Base-by-base conservation (phyloP, 2,888 invertebrate species). In the Allolobophora icterica region DNA sequence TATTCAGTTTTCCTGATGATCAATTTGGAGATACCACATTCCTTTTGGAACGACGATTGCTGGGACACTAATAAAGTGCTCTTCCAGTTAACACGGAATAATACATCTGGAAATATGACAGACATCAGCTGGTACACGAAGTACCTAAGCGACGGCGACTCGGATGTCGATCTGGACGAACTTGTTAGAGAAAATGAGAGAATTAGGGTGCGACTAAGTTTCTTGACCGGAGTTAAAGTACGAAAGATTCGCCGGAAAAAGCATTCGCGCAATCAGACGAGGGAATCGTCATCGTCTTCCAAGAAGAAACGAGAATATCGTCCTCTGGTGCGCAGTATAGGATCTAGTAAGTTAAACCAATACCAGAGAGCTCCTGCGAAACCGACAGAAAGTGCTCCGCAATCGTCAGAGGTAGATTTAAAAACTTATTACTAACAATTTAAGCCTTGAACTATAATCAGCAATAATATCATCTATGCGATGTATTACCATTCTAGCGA, bases 301-400 rank as follows among this genome's bases (percentile, higher is more conserved):
- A 71, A 71, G 71, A 71, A 71, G 71, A 71, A 71, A 71, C 71
- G 71, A n/a, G 71, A 71, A 71, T 11, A 71, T n/a, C 71, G n/a
- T 11, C 30, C n/a, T n/a, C 71, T 71, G 71, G n/a, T n/a, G 71
- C 71, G n/a, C 6, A 71, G 11, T 30, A 0, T 71, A 30, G 11
- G n/a, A 8, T n/a, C 71, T 71, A 30, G 8, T 8, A 71, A 30
- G 11, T 30, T 71, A n/a, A 71, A 71, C 11, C 71, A 71, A n/a
- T 71, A n/a, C 71, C 71, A 8, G n/a, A 71, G n/a, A 71, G 30
- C 8, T n/a, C 71, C 30, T 71, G 0, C 8, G 71, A 71, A n/a
- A 13, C 8, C n/a, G 30, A 71, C n/a, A 6, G 30, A 71, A n/a
- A 71, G 8, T n/a, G 71, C n/a, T n/a, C 17, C 71, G n/a, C 30